A percentile compares a stretch with the other conserved stretches of the same genome.
These are phyloP conservation scores for Lumbricus terrestris DNA, from an alignment of 2,888 invertebrate genomes.

Conservation along the genomic window DNA sequence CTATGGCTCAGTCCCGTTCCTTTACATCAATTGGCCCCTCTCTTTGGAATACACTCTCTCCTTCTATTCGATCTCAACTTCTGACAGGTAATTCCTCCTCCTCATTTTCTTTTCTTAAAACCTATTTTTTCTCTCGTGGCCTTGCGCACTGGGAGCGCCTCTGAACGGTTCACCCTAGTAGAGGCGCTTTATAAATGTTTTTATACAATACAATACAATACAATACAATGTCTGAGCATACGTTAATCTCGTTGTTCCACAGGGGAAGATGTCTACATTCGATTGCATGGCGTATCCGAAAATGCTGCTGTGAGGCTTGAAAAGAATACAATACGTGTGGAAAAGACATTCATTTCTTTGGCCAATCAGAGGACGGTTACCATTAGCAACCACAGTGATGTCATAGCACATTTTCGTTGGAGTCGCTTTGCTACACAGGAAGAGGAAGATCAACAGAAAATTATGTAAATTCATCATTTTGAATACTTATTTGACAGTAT, in stretches of 20 bases:
- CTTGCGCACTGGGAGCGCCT: no score
- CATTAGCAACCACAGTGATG: slow-evolving; percentile 55
- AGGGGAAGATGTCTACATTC: slow-evolving; percentile 57
- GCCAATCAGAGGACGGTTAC: slow-evolving; percentile 57
- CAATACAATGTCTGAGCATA: no score
- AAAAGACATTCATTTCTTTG: slow-evolving; percentile 59
- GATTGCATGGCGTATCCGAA: slow-evolving; percentile 55
- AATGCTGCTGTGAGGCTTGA: slow-evolving; percentile 58
- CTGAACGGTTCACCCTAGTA: no score
- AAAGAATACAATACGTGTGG: slow-evolving; percentile 56
- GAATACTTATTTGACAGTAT: neutral
- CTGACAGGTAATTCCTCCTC: no score
- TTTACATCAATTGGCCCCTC: no score
- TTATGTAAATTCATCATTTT: slow-evolving; percentile 41
- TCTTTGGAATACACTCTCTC: no score
- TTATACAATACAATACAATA: no score
- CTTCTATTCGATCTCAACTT: no score
- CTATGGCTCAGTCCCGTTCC: no score
- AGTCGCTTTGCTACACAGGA: slow-evolving; percentile 55
- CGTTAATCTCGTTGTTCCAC: slow-evolving; percentile 12
- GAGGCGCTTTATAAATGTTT: no score
- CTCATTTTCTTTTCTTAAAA: no score
- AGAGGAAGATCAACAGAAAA: slow-evolving; percentile 56
- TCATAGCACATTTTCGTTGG: slow-evolving; percentile 59
- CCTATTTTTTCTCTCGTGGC: no score